Evolutionary conservation across 2,888 invertebrate genomes (phyloP), one percentile per base, ranked within the genome.

Genomic region (Anarsia innoxiella): DNA sequence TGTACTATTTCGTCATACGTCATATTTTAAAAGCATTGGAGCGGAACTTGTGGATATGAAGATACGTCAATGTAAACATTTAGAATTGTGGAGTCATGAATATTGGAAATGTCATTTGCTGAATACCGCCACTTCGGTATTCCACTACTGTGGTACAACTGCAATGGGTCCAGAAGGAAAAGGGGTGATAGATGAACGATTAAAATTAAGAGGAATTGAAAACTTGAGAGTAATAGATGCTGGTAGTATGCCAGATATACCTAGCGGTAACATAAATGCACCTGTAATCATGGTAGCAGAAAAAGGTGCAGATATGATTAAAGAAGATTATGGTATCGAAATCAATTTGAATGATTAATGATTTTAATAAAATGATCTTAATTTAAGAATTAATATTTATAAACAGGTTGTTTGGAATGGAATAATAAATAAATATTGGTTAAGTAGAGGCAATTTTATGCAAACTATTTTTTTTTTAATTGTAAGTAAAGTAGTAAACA

Each of bases 251-350:
- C 90, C 90, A 0, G 71, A 70, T 19, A 86, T 88, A 1, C 68
- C 78, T 0, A 86, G 88, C 2, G 89, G 89, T 0, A 89, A 89
- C 50, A 87, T 86, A 1, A 87, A 88, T 45, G 89, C 88, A 0
- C 87, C 89, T 0, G 71, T 79, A 0, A 83, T 88, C 2, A 90
- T 89, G 89, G 87, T 89, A 5, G 89, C 78, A 0, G 89, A 90
- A 53, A 89, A 88, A 53, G 88, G 86, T 0, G 66, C 87, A 1
- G 89, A 89, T 54, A 65, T 89, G 67, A 87, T 90, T 13, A 88
- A 88, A 50, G 4, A 16, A 30, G 66, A 69, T 34, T 33, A 66
- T 37, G 25, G 16, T 13, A 13, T n/a, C n/a, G n/a, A n/a, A n/a
- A n/a, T n/a, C n/a, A n/a, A n/a, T n/a, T n/a, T n/a, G n/a, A n/a